A percentile compares a stretch with the other conserved stretches of the same genome.
These are phyloP conservation scores for Meteorus colon DNA, from an alignment of 2,888 invertebrate species.

Conservation along the genomic window DNA sequence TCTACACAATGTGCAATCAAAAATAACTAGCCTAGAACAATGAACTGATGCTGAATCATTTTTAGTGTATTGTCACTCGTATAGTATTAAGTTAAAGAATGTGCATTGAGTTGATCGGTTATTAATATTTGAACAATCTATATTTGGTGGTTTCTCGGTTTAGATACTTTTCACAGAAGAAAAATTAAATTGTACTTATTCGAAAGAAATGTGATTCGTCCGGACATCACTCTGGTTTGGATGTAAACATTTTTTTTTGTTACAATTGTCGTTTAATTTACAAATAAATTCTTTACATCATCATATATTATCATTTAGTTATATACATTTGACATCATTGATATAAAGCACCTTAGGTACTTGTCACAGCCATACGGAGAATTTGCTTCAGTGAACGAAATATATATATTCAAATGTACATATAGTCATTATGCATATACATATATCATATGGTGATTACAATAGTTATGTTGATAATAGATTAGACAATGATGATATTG, in stretches of 20 bases:
- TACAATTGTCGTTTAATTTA: constrained; percentile 47
- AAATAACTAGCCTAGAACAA: no score
- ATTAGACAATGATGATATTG: constrained; percentile 45
- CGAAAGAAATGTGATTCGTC: no score
- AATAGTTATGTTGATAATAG: constrained; percentile 45
- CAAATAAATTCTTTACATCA: constrained; percentile 62
- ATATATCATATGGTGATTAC: constrained; percentile 7
- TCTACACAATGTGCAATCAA: no score
- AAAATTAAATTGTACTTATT: no score
- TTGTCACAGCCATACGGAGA: constrained; percentile 74
- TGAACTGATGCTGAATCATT: no score
- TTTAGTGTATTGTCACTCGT: no score
- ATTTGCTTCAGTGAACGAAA: constrained; percentile 72
- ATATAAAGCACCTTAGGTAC: constrained; percentile 73
- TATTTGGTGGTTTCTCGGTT: no score
- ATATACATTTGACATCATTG: constrained; percentile 69
- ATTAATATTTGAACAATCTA: no score
- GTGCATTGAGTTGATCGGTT: no score
- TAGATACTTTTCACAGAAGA: no score
- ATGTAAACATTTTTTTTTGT: background rate
- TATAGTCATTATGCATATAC: constrained; percentile 31
- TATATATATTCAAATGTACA: constrained; percentile 50
- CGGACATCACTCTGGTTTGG: no score
- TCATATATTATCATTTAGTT: constrained; percentile 69
- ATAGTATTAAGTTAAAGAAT: no score